Percentiles rank a stretch among this genome's conserved stretches.
phyloP scores from a whole-genome alignment of 1,140 invertebrate genomes.

The Pseudachorutes palmiensis region DNA sequence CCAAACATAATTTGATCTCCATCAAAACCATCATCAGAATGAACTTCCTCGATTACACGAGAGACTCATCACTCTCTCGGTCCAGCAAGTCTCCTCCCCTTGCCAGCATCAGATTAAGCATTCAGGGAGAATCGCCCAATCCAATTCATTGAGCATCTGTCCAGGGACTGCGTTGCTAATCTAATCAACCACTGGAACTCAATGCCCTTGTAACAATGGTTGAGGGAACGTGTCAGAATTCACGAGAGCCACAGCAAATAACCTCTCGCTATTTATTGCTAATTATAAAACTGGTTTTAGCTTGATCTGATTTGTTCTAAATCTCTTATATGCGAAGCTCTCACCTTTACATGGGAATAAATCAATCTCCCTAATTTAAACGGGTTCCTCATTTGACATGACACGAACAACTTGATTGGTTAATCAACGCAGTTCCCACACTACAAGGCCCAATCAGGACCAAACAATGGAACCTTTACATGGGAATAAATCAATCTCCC shows the following conservation, averaged over 20 bases:
- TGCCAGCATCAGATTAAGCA: conserved; percentile 3
- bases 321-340: background rate
- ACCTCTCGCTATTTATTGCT: conserved; percentile 4
- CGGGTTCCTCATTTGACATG: background rate
- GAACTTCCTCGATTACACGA: background rate
- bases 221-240: too few relatives aligned
- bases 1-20: conserved; percentile 5
- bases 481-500: background rate
- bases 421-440: background rate
- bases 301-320: conserved; percentile 1
- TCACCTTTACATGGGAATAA: background rate
- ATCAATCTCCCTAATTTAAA: conserved; percentile 2
- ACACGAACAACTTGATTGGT: background rate
- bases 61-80: conserved; percentile 4
- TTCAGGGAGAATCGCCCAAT: background rate
- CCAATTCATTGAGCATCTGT: background rate
- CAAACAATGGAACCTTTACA: too few relatives aligned
- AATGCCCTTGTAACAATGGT: too few relatives aligned
- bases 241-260: background rate
- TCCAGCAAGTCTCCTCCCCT: background rate
- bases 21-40: background rate
- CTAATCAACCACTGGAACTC: background rate
- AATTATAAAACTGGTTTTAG: conserved; percentile 7
- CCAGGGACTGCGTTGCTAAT: background rate
- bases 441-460: too few relatives aligned